These are phyloP conservation scores for Phania funesta DNA, from an alignment of 2,888 invertebrate genomes.

Conservation along the genomic window DNA sequence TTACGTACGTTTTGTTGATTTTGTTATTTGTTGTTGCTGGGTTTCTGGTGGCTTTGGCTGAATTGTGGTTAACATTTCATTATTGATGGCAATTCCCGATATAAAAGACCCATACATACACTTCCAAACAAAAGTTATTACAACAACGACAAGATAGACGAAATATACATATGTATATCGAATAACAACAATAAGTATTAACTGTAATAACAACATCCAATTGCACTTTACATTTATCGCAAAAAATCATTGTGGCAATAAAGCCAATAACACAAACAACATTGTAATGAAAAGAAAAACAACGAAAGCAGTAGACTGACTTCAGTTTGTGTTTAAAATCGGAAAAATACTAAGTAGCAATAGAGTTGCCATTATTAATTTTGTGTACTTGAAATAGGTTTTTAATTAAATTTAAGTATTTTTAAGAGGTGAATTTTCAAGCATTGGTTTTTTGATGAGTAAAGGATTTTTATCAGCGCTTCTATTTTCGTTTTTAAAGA, in stretches of 20 bases:
- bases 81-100: conserved; percentile 70
- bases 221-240: conserved; percentile 67
- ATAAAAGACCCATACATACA: conserved; percentile 47
- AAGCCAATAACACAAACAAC: conserved; percentile 26
- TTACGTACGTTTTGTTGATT: conserved; percentile 47
- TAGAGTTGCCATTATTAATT: conserved; percentile 58
- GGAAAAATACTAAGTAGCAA: conserved; percentile 11
- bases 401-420: neutral
- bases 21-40: conserved; percentile 19
- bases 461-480: no score
- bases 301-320: conserved; percentile 31
- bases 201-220: conserved; percentile 68
- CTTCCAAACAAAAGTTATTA: conserved; percentile 39
- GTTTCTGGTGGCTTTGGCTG: conserved; percentile 58
- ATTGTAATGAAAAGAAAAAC: conserved; percentile 45
- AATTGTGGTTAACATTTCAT: conserved; percentile 70
- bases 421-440: neutral
- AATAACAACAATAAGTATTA: conserved; percentile 63
- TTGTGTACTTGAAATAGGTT: neutral
- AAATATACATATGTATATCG: conserved; percentile 70
- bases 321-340: conserved; percentile 16
- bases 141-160: conserved; percentile 72
- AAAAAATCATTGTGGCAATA: conserved; percentile 55
- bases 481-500: no score
- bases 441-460: neutral